Evolutionary conservation across 1,140 invertebrate species (phyloP).

Genomic region (Dendroctonus ponderosae): DNA sequence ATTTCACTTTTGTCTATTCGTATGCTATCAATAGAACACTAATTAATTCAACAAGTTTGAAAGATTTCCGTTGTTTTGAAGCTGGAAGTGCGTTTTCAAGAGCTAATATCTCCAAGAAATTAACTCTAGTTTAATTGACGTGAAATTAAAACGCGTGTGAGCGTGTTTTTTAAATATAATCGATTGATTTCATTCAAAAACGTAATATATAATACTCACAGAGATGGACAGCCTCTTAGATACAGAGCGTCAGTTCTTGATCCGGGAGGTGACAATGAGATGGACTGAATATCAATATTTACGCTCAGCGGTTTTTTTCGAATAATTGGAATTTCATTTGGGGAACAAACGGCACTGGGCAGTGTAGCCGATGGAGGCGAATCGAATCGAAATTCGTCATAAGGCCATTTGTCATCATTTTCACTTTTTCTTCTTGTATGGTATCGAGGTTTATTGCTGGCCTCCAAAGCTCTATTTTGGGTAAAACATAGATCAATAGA

Average conservation of each 20-base stretch:
- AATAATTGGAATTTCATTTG: constrained; percentile 17
- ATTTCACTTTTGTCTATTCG: too few species aligned
- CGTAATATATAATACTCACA: constrained; percentile 31
- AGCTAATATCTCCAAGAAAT: too few species aligned
- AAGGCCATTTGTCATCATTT: constrained; percentile 20
- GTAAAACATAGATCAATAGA: too few species aligned
- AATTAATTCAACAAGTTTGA: too few species aligned
- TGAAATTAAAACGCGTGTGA: too few species aligned
- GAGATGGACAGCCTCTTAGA: constrained; percentile 32
- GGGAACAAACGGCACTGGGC: constrained; percentile 3
- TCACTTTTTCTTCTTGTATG: constrained; percentile 23
- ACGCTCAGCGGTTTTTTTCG: constrained; percentile 19
- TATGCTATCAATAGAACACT: too few species aligned
- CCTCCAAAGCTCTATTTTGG: too few species aligned
- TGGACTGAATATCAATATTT: constrained; percentile 35
- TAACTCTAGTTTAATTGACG: too few species aligned
- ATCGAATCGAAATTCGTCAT: constrained; percentile 22
- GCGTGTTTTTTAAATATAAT: too few species aligned
- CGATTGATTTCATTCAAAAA: constrained; percentile 6
- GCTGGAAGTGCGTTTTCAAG: too few species aligned
- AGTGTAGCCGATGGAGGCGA: constrained; percentile 9
- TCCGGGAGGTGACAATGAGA: constrained; percentile 39
- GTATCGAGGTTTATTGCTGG: constrained; percentile 13
- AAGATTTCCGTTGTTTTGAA: too few species aligned
- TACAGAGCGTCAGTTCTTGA: constrained; percentile 24